These are phyloP conservation scores for Lithobius niger DNA, from an alignment of 1,140 invertebrate genomes.

Conservation along the genomic window DNA sequence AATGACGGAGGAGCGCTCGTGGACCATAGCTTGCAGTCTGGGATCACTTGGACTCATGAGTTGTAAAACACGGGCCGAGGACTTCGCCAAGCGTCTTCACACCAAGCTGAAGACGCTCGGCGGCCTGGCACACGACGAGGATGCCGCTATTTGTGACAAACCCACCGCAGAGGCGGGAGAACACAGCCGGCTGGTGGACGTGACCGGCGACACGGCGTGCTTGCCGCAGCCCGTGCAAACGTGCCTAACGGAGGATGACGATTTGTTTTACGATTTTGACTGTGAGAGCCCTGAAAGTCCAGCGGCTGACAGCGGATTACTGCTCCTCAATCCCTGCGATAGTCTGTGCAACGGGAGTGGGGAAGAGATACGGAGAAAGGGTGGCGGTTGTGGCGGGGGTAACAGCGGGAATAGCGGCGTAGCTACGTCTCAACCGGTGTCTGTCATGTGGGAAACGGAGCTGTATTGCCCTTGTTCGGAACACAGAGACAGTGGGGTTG, in stretches of 20 bases:
- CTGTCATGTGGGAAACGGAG: neutral
- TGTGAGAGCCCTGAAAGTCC: constrained; percentile 49
- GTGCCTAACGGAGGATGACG: neutral
- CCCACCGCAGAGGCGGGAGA: constrained; percentile 13
- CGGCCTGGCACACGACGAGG: constrained; percentile 13
- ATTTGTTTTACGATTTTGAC: constrained; percentile 37
- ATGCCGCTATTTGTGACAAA: constrained; percentile 8
- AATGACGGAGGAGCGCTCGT: neutral
- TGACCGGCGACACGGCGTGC: neutral
- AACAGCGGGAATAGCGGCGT: neutral
- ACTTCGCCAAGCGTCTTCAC: constrained; percentile 59
- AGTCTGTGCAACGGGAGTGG: constrained; percentile 3
- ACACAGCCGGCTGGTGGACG: constrained; percentile 6
- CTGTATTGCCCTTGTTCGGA: neutral
- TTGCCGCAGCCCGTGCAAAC: neutral
- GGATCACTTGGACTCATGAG: constrained; percentile 44
- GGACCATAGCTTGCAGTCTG: constrained; percentile 16
- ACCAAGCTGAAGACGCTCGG: constrained; percentile 49
- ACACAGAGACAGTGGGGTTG: neutral
- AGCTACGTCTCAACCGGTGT: neutral
- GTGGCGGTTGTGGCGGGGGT: neutral
- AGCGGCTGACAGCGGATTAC: constrained; percentile 37
- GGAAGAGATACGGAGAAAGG: neutral
- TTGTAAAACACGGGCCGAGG: constrained; percentile 58
- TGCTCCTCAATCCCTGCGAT: constrained; percentile 14